Percentiles rank a stretch among this genome's conserved stretches.
These are phyloP conservation scores for Auanema sp. DNA, from an alignment of 2,888 invertebrate genomes.

Conservation along the genomic window DNA sequence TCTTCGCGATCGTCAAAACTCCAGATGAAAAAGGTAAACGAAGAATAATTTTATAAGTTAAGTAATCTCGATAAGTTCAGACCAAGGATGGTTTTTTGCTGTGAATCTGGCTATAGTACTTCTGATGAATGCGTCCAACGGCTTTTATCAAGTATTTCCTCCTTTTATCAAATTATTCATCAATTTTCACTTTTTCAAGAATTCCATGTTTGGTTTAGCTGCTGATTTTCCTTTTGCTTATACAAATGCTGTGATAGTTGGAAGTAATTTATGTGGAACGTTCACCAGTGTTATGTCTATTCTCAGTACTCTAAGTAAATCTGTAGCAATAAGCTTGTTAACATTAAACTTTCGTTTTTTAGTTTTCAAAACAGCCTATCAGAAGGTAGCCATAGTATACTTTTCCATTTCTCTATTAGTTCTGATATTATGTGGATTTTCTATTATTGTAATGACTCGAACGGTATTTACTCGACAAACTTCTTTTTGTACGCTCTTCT, in stretches of 20 bases:
- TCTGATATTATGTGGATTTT: slow-evolving; percentile 87
- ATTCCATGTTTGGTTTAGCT: slow-evolving; percentile 92
- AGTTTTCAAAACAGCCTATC: slow-evolving; percentile 28
- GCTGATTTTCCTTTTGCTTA: slow-evolving; percentile 81
- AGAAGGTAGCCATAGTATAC: slow-evolving; percentile 85
- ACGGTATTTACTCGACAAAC: slow-evolving; percentile 76
- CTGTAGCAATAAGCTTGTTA: neutral
- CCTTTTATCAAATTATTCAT: neutral
- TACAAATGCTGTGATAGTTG: slow-evolving; percentile 87
- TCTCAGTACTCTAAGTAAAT: slow-evolving; percentile 48
- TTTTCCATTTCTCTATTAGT: slow-evolving; percentile 91
- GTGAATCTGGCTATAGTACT: slow-evolving; percentile 67
- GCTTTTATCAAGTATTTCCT: slow-evolving; percentile 75
- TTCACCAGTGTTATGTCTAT: slow-evolving; percentile 61
- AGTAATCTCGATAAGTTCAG: slow-evolving; percentile 39
- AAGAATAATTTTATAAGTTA: neutral
- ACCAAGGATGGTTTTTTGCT: slow-evolving; percentile 65
- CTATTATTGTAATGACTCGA: slow-evolving; percentile 88
- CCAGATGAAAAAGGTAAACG: slow-evolving; percentile 31
- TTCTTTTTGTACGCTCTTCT: too few relatives aligned
- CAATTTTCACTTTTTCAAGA: slow-evolving; percentile 70
- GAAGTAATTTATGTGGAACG: slow-evolving; percentile 63
- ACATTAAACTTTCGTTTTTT: neutral
- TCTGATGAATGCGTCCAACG: slow-evolving; percentile 76
- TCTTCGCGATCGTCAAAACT: slow-evolving; percentile 66